Evolutionary conservation across 2,797 vertebrate genomes (phyloP).

Genomic region (Picus viridis): DNA sequence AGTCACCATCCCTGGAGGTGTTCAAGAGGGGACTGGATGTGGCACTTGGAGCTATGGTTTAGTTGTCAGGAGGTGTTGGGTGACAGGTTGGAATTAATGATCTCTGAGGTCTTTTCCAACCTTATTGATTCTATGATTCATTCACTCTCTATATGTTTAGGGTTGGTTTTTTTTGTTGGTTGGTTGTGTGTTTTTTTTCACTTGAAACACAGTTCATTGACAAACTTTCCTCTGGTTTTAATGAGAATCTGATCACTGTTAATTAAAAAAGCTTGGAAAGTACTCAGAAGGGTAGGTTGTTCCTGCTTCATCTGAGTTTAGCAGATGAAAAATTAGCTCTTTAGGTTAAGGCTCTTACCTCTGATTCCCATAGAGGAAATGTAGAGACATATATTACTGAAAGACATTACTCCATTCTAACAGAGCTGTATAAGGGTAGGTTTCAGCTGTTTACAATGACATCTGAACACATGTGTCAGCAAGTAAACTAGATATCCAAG

Average conservation of each 20-base stretch:
- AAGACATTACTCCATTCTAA: neutral
- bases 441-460: neutral
- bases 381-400: neutral
- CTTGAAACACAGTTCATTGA: neutral
- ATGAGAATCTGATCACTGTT: constrained; percentile 35
- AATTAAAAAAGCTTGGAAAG: constrained; percentile 36
- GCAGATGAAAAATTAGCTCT: constrained; percentile 34
- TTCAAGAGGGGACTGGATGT: too few relatives aligned
- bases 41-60: too few relatives aligned
- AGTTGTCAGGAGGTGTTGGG: too few relatives aligned
- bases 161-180: too few relatives aligned
- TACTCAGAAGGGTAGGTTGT: neutral
- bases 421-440: neutral
- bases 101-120: too few relatives aligned
- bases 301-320: constrained; percentile 16
- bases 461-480: neutral
- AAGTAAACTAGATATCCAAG: neutral
- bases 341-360: constrained; percentile 34
- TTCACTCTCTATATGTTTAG: neutral
- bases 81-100: too few relatives aligned
- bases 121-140: too few relatives aligned
- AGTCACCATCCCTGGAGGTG: too few relatives aligned
- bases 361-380: neutral
- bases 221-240: neutral
- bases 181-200: neutral